phyloP scores from a whole-genome alignment of 2,113 vertebrate genomes.

The Meriones unguiculatus region DNA sequence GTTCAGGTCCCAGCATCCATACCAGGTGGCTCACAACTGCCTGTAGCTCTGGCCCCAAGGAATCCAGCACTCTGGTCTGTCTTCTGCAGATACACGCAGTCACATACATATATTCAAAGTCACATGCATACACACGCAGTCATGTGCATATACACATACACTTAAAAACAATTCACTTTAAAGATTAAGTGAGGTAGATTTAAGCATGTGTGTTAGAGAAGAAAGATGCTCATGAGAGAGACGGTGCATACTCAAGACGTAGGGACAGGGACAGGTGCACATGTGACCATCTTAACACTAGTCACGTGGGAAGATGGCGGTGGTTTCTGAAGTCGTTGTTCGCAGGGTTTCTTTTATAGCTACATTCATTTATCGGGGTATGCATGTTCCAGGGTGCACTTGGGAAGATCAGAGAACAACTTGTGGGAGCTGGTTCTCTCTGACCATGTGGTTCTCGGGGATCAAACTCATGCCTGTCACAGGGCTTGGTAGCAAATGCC shows the following conservation, averaged over 20 bases:
- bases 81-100: background rate
- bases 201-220: background rate
- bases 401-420: too few species aligned
- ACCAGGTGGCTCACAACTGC: background rate
- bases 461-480: background rate
- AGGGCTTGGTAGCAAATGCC: background rate
- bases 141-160: background rate
- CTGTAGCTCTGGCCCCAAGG: background rate
- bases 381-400: background rate
- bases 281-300: background rate
- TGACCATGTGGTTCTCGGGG: background rate
- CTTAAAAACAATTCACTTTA: background rate
- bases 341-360: background rate
- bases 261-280: background rate
- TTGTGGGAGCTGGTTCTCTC: background rate
- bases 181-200: background rate
- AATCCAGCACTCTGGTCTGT: background rate
- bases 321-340: background rate
- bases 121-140: too few species aligned
- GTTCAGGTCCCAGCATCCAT: background rate
- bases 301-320: background rate
- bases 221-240: background rate
- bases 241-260: too few species aligned
- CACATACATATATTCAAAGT: background rate
- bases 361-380: too few species aligned